A percentile compares a stretch with the other conserved stretches of the same genome.
Evolutionary conservation across 2,888 invertebrate genomes (phyloP).

Genomic region (Eubasilissa splendida): DNA sequence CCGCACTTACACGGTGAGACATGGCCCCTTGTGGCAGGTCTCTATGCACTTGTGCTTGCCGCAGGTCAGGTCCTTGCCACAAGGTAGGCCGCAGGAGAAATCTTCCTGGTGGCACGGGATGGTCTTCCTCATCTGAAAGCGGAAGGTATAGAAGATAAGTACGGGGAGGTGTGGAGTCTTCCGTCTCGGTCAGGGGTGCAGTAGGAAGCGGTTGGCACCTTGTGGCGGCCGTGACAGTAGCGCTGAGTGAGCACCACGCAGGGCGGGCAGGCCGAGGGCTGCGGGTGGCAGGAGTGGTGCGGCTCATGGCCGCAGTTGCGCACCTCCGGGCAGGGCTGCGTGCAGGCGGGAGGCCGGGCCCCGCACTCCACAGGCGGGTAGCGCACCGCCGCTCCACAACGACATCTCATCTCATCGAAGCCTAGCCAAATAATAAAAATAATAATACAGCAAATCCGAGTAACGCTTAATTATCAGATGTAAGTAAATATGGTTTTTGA

Average conservation of each 20-base stretch:
- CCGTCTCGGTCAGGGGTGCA: not conserved
- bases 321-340: conserved; percentile 80
- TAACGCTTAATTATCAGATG: no score
- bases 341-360: conserved; percentile 87
- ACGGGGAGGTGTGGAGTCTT: not conserved
- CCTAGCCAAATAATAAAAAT: conserved; percentile 62
- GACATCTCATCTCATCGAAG: conserved; percentile 93
- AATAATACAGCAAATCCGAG: no score
- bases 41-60: conserved; percentile 88
- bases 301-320: conserved; percentile 89
- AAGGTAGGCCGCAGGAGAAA: conserved; percentile 93
- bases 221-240: conserved; percentile 87
- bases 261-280: conserved; percentile 81
- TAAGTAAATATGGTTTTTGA: not conserved
- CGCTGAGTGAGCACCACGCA: conserved; percentile 90
- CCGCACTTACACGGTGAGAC: conserved; percentile 74
- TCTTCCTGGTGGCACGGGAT: conserved; percentile 90
- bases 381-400: conserved; percentile 89
- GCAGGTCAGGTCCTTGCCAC: conserved; percentile 85
- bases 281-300: conserved; percentile 87
- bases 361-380: conserved; percentile 96
- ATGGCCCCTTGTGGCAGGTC: conserved; percentile 84
- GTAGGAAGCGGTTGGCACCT: conserved; percentile 65
- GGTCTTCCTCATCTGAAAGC: conserved; percentile 82
- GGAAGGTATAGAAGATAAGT: not conserved